Evolutionary conservation across 2,797 vertebrate genomes (phyloP).

Genomic region (Neomorphus geoffroyi): DNA sequence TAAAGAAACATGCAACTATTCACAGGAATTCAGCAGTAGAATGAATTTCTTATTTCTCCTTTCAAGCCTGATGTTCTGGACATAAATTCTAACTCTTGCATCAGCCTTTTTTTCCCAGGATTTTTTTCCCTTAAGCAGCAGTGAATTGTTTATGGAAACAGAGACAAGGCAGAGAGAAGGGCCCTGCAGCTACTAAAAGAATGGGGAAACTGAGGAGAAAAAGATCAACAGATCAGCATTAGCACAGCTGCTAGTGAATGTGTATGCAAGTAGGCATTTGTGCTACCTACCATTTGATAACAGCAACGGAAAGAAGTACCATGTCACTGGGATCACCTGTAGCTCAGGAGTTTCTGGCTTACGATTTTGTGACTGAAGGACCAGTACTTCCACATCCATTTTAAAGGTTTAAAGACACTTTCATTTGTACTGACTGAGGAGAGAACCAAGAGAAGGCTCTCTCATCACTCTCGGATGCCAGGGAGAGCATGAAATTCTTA

Average conservation of each 20-base stretch:
- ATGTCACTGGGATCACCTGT: background rate
- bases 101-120: background rate
- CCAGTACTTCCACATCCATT: background rate
- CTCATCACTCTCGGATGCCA: background rate
- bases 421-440: background rate
- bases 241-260: rapidly evolving
- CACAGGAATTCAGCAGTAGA: background rate
- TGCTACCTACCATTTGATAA: background rate
- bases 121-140: background rate
- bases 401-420: background rate
- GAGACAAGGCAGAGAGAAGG: background rate
- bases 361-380: background rate
- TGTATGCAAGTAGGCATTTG: background rate
- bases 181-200: background rate
- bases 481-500: background rate
- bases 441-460: background rate
- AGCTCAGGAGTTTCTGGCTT: background rate
- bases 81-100: background rate
- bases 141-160: background rate
- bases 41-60: too few species aligned
- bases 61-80: too few species aligned
- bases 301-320: background rate
- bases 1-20: background rate
- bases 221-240: background rate
- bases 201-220: background rate